Evolutionary conservation across 2,797 vertebrate species (phyloP).

Genomic region (Rhabdomys pumilio): DNA sequence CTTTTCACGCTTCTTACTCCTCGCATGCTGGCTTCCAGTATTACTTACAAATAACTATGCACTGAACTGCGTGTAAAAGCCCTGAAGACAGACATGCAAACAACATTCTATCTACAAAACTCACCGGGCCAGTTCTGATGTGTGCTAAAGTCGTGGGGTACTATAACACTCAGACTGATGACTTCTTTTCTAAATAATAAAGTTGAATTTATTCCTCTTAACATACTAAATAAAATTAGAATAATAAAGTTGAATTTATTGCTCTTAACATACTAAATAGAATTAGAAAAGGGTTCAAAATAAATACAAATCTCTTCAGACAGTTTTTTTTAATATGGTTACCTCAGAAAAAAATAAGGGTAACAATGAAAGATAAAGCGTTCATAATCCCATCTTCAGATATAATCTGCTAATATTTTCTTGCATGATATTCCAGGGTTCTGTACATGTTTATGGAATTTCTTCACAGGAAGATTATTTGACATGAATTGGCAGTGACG

Average conservation of each 20-base stretch:
- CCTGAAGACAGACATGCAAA: constrained; percentile 52
- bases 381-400: constrained; percentile 13
- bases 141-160: background rate
- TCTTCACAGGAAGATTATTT: background rate
- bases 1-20: constrained; percentile 23
- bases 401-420: constrained; percentile 50
- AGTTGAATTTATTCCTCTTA: constrained; percentile 8
- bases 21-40: background rate
- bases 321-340: background rate
- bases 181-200: constrained; percentile 25
- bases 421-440: constrained; percentile 28
- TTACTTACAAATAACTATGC: constrained; percentile 38
- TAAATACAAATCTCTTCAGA: background rate
- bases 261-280: background rate
- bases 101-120: background rate
- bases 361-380: constrained; percentile 49
- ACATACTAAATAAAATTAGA: background rate
- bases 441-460: constrained; percentile 32
- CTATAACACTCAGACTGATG: constrained; percentile 1
- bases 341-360: background rate
- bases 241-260: constrained; percentile 32
- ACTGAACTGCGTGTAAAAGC: background rate
- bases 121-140: background rate
- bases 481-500: constrained; percentile 26
- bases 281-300: background rate